Conservation (phyloP, 2,797 vertebrate species). For the Helicolenus hilgendorfi region DNA sequence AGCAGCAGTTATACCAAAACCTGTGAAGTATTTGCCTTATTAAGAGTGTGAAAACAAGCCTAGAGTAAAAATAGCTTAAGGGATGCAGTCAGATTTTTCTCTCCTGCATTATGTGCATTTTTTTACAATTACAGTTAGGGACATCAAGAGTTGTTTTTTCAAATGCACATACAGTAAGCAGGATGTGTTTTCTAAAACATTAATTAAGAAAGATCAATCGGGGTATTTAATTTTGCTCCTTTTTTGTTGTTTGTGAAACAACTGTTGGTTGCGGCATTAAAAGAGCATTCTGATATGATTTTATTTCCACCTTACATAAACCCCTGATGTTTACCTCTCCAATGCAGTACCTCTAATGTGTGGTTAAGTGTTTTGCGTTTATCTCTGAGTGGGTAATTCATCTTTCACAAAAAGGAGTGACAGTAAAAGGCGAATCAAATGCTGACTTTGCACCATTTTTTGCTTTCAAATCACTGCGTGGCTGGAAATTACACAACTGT, state of each 20-base stretch:
- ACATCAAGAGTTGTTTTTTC: constrained; percentile 29
- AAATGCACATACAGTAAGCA: neutral
- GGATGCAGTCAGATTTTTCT: neutral
- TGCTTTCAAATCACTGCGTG: constrained; percentile 17
- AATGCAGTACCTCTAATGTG: neutral
- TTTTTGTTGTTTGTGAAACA: neutral
- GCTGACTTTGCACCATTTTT: constrained; percentile 29
- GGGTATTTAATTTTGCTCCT: neutral
- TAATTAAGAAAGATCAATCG: constrained; percentile 32
- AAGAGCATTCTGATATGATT: neutral
- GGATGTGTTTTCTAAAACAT: constrained; percentile 9
- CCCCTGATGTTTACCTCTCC: neutral
- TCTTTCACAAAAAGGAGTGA: constrained; percentile 6
- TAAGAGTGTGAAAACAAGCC: neutral
- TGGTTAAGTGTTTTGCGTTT: constrained; percentile 28
- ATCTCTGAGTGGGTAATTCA: constrained; percentile 31
- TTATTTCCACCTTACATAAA: neutral
- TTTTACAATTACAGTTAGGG: constrained; percentile 7
- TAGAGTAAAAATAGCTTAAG: neutral
- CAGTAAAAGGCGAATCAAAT: constrained; percentile 14
- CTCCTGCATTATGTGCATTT: neutral
- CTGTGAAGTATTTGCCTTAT: neutral
- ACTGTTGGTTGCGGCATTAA: neutral
- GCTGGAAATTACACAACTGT: constrained; percentile 12
- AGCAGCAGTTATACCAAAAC: neutral